These are phyloP conservation scores for Fabriciana adippe DNA, from an alignment of 2,888 invertebrate species.

Conservation along the genomic window DNA sequence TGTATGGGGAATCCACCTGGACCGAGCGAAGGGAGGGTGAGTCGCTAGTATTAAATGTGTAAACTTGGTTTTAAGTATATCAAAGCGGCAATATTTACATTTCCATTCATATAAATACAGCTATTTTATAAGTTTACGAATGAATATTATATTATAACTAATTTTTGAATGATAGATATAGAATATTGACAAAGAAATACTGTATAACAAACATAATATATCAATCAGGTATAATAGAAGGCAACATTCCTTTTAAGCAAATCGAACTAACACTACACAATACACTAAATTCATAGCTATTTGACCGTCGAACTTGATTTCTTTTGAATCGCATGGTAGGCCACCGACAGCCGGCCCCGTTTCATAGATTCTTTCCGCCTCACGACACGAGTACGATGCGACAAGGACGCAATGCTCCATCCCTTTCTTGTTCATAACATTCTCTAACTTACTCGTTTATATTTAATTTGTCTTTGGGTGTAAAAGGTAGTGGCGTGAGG, in stretches of 20 bases:
- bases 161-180: too few relatives aligned
- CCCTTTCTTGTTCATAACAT: not conserved
- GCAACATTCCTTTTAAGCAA: constrained; percentile 25
- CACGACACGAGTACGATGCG: constrained; percentile 25
- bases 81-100: too few relatives aligned
- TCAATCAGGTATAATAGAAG: constrained; percentile 5
- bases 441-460: not conserved
- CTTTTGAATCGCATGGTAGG: constrained; percentile 36
- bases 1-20: too few relatives aligned
- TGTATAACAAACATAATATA: constrained; percentile 7
- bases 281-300: constrained; percentile 31
- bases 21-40: too few relatives aligned
- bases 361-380: constrained; percentile 12
- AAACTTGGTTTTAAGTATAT: too few relatives aligned
- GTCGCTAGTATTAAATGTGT: too few relatives aligned
- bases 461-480: not conserved
- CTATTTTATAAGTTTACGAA: too few relatives aligned
- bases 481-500: constrained; percentile 15
- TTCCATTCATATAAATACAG: too few relatives aligned
- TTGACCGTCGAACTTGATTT: constrained; percentile 35
- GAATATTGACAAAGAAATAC: not conserved
- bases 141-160: too few relatives aligned
- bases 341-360: constrained; percentile 32
- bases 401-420: not conserved
- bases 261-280: constrained; percentile 21